These are phyloP conservation scores for Candoia aspera DNA, from an alignment of 2,113 vertebrate genomes.

Conservation along the genomic window DNA sequence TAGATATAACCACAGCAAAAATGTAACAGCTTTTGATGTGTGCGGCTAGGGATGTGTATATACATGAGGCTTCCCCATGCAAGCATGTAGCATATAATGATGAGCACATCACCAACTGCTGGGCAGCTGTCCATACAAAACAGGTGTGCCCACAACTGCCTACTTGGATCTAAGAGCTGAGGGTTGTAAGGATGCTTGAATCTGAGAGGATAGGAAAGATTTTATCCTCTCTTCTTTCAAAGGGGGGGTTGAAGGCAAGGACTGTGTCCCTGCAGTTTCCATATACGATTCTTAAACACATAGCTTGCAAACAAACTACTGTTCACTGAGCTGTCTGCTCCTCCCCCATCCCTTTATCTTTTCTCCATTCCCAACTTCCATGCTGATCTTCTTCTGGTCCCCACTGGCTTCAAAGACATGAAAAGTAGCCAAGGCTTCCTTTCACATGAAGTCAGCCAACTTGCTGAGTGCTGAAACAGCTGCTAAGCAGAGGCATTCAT, in stretches of 20 bases:
- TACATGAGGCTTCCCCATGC: background rate
- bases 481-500: background rate
- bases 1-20: background rate
- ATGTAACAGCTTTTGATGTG: background rate
- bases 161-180: background rate
- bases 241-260: background rate
- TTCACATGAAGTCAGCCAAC: slow-evolving; percentile 9
- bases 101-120: background rate
- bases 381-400: background rate
- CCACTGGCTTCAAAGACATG: background rate
- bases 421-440: slow-evolving; percentile 10
- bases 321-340: background rate
- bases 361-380: background rate
- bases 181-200: background rate
- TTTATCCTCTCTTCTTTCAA: background rate
- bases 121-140: background rate
- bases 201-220: background rate
- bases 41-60: background rate
- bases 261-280: background rate
- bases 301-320: background rate
- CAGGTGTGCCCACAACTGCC: background rate
- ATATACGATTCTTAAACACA: background rate
- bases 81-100: background rate
- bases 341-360: background rate
- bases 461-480: slow-evolving; percentile 8